Percentiles rank a stretch among this genome's conserved stretches.
Conservation (phyloP, 1,140 invertebrate species). For the Hestina assimilis region DNA sequence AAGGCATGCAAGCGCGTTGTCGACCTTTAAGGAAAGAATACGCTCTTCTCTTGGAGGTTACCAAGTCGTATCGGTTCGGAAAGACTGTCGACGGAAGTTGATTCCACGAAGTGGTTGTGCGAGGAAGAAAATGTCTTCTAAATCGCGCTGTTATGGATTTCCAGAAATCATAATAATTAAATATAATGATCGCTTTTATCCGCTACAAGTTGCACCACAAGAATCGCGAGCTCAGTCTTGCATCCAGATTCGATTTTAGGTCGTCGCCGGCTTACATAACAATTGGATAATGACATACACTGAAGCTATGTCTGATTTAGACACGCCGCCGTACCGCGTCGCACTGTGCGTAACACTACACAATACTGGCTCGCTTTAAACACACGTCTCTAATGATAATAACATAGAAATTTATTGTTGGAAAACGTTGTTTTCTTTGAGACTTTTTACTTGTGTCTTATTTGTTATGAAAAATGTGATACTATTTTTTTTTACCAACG, state of each 20-base stretch:
- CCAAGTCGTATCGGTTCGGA: too few relatives aligned
- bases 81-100: too few relatives aligned
- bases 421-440: not conserved
- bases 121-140: too few relatives aligned
- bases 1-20: too few relatives aligned
- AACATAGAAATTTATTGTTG: too few relatives aligned
- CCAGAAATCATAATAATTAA: not conserved
- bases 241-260: conserved; percentile 62
- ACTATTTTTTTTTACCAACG: too few relatives aligned
- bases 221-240: conserved; percentile 18
- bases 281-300: conserved; percentile 63
- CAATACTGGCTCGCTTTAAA: not conserved
- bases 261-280: conserved; percentile 65
- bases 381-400: too few relatives aligned
- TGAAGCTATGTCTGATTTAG: conserved; percentile 30
- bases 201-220: conserved; percentile 11
- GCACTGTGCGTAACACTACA: not conserved
- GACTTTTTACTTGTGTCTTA: not conserved
- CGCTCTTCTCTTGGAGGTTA: too few relatives aligned
- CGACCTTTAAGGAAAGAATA: too few relatives aligned
- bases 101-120: too few relatives aligned
- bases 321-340: not conserved
- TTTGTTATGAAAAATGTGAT: not conserved
- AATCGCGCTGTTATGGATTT: too few relatives aligned
- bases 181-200: not conserved